A percentile compares a stretch with the other conserved stretches of the same genome.
Conservation (phyloP, 2,113 vertebrate species). For the Theristicus caerulescens region DNA sequence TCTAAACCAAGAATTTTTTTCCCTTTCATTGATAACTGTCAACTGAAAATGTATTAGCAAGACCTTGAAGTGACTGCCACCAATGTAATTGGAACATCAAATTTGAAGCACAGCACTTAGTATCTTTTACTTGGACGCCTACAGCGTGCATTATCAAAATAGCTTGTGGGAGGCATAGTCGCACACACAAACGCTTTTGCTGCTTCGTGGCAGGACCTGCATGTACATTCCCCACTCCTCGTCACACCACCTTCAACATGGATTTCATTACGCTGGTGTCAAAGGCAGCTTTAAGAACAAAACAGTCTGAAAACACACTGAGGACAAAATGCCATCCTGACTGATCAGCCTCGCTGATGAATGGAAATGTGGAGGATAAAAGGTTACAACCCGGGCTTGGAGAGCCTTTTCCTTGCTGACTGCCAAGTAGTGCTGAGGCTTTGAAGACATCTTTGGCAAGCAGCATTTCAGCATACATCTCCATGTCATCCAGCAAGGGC, state of each 20-base stretch:
- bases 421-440: background rate
- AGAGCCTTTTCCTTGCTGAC: background rate
- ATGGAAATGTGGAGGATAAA: background rate
- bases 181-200: background rate
- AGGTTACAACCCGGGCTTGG: accelerated
- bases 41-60: background rate
- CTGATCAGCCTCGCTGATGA: background rate
- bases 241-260: background rate
- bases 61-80: background rate
- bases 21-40: background rate
- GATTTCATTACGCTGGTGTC: background rate
- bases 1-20: background rate
- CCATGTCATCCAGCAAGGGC: background rate
- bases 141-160: background rate
- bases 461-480: background rate
- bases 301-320: background rate
- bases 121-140: background rate
- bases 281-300: background rate
- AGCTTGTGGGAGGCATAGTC: background rate
- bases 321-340: background rate
- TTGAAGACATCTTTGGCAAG: background rate
- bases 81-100: background rate
- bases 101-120: background rate
- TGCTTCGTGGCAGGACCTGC: background rate
- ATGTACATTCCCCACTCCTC: background rate